Evolutionary conservation across 2,113 vertebrate genomes (phyloP), one percentile per base, ranked within the genome.

Genomic region (Macquaria australasica): DNA sequence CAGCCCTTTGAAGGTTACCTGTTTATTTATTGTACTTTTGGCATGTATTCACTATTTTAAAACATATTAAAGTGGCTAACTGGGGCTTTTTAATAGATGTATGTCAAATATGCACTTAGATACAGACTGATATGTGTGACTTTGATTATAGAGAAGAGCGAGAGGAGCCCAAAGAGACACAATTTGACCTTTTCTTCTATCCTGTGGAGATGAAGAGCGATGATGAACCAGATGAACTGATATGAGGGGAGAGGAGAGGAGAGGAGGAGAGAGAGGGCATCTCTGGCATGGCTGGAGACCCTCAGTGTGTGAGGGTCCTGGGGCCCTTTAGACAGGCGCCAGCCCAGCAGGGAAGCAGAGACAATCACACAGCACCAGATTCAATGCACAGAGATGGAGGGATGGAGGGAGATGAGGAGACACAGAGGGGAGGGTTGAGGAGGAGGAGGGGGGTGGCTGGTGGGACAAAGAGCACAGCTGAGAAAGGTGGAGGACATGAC

Each of bases 251-350:
- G 79, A 74, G 78, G 58, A 53, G 50, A 79, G 25, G 70, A 79
- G 85, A 73, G 59, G 67, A 74, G 72, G 45, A 82, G 51, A 67
- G 79, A 85, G 74, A 80, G 87, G 85, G 87, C 88, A 92, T 92
- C 90, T 88, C 92, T 95, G 95, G 94, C 93, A 94, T 83, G 88
- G 88, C 83, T 82, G 79, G 89, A 92, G 90, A 90, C 92, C 91
- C 93, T 93, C 84, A 81, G 94, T 91, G 91, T 77, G 90, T 74
- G 91, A 93, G 89, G 89, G 78, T 94, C 93, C 93, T 88, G 77
- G 91, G 94, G 95, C 91, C 89, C 91, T 95, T 95, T 93, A 93
- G 94, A 93, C 93, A 93, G 95, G 94, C 94, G 95, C 95, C 95
- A 96, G 85, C 92, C 87, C 95, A 94, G 94, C 93, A 85, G 93